A percentile compares a stretch with the other conserved stretches of the same genome.
These are phyloP conservation scores for Epinephelus malabaricus DNA, from an alignment of 2,797 vertebrate species.

Conservation along the genomic window DNA sequence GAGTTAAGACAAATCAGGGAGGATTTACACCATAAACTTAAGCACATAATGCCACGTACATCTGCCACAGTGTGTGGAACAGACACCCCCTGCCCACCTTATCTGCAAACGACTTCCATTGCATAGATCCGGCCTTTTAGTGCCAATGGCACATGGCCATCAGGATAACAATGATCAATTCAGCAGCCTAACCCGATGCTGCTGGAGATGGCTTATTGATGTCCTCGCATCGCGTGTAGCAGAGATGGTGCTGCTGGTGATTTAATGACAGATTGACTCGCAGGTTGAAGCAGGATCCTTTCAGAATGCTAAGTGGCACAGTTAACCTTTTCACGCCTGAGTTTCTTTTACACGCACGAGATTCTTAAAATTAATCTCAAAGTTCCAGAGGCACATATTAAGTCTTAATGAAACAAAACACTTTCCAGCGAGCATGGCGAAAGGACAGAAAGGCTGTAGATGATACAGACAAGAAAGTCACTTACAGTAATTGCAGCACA, in stretches of 20 bases:
- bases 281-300: conserved; percentile 50
- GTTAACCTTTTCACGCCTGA: conserved; percentile 52
- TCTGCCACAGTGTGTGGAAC: conserved; percentile 10
- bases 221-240: conserved; percentile 56
- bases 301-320: conserved; percentile 63
- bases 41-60: conserved; percentile 10
- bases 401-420: conserved; percentile 9
- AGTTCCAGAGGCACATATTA: conserved; percentile 8
- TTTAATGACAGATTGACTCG: conserved; percentile 72
- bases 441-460: neutral
- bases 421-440: neutral
- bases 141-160: conserved; percentile 68
- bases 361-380: conserved; percentile 21
- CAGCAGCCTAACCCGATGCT: conserved; percentile 55
- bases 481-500: conserved; percentile 37
- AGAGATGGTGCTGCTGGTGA: conserved; percentile 62
- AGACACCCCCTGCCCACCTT: conserved; percentile 32
- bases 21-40: conserved; percentile 5
- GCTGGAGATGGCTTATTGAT: conserved; percentile 78
- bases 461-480: conserved; percentile 34
- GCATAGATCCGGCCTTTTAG: conserved; percentile 61
- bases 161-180: conserved; percentile 77
- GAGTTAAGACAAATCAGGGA: conserved; percentile 2
- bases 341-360: neutral
- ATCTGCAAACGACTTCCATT: conserved; percentile 55